These are phyloP conservation scores for Cantharis flavilabris DNA, from an alignment of 2,888 invertebrate species.

Conservation along the genomic window DNA sequence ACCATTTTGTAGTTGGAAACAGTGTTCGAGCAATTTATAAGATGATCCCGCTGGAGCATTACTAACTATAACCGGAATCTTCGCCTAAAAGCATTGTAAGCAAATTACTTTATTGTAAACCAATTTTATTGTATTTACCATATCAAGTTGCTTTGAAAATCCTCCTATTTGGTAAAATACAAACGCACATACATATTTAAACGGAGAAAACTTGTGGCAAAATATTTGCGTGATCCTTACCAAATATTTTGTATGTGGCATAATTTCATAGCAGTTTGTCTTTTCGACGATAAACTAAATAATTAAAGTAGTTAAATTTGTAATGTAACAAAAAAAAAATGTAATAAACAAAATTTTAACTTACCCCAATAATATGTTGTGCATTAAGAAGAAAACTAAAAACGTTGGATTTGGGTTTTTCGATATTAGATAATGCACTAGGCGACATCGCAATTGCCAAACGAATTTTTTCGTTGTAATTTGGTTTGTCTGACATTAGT, in stretches of 20 bases:
- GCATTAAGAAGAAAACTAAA: background rate
- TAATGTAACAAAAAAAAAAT: too few species aligned
- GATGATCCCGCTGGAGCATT: background rate
- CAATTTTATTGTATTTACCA: background rate
- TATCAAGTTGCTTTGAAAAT: background rate
- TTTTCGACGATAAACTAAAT: background rate
- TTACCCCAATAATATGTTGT: background rate
- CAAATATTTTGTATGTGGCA: background rate
- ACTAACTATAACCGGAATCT: background rate
- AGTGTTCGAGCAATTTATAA: background rate
- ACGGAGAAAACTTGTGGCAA: background rate
- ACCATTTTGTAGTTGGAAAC: background rate
- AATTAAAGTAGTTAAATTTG: background rate
- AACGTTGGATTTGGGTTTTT: background rate
- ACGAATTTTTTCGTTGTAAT: constrained; percentile 68
- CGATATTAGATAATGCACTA: too few species aligned
- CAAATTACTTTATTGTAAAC: background rate
- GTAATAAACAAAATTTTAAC: too few species aligned
- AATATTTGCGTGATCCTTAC: background rate
- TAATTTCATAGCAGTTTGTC: background rate
- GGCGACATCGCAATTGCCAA: constrained; percentile 72
- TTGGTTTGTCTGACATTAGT: constrained; percentile 66
- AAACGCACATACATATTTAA: background rate
- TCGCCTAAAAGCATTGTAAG: background rate
- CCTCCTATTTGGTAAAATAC: background rate